phyloP scores from a whole-genome alignment of 2,888 invertebrate species.

The Hirtodrosophila alboralis region DNA sequence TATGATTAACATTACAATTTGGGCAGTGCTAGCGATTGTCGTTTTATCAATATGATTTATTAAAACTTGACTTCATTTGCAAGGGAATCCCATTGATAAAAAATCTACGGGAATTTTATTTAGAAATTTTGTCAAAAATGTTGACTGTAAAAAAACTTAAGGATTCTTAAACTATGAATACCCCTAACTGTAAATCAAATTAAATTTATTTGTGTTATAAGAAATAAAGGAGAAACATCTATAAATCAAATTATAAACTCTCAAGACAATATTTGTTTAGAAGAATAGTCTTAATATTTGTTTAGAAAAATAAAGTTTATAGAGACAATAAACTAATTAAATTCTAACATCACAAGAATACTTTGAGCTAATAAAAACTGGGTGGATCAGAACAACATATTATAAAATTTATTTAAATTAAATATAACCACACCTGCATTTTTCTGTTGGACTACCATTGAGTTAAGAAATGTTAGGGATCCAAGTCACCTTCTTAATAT shows the following conservation, averaged over 20 bases:
- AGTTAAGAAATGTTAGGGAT: no score
- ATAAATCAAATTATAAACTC: not conserved
- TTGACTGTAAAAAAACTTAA: no score
- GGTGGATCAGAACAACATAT: slow-evolving; percentile 6
- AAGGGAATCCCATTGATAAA: not conserved
- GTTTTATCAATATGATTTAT: no score
- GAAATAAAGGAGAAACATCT: no score
- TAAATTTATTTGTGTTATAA: no score
- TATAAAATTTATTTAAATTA: slow-evolving; percentile 9
- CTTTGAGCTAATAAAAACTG: not conserved
- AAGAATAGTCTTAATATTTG: slow-evolving; percentile 1
- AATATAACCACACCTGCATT: slow-evolving; percentile 21
- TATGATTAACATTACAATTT: no score
- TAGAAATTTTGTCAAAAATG: not conserved
- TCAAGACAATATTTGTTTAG: not conserved
- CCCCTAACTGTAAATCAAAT: no score
- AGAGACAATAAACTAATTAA: slow-evolving; percentile 2
- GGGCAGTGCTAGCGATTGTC: no score
- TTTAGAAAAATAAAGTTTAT: not conserved
- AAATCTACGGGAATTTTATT: not conserved
- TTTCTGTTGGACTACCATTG: no score
- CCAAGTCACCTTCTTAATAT: no score
- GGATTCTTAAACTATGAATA: no score
- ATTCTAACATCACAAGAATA: slow-evolving; percentile 3
- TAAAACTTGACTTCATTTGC: slow-evolving; percentile 2